Percentiles rank a stretch among this genome's conserved stretches.
Evolutionary conservation across 2,113 vertebrate genomes (phyloP).

Genomic region (Megaleporinus macrocephalus): DNA sequence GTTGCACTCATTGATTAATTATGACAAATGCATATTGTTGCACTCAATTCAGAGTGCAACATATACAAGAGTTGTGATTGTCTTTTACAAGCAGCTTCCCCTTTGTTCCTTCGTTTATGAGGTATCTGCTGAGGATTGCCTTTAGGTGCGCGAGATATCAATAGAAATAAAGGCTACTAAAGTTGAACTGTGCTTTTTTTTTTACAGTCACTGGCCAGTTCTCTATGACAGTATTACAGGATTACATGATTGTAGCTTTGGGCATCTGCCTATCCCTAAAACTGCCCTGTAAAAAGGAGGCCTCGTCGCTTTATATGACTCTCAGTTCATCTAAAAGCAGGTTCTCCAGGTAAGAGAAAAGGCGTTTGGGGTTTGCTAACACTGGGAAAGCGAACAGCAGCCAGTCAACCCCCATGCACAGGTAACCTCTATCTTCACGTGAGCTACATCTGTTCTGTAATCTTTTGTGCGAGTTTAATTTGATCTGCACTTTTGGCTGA

Average conservation of each 20-base stretch:
- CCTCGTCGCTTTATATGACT: conserved; percentile 80
- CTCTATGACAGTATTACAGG: conserved; percentile 60
- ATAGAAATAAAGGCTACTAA: neutral
- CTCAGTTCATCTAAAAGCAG: conserved; percentile 82
- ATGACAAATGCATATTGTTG: neutral
- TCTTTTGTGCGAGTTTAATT: neutral
- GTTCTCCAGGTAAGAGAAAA: conserved; percentile 46
- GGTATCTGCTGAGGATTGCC: neutral
- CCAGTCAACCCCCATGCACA: neutral
- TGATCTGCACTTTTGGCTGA: neutral
- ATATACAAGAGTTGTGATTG: neutral
- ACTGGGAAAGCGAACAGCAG: neutral
- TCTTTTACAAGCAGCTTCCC: neutral
- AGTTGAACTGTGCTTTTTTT: conserved; percentile 11
- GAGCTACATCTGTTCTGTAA: no score
- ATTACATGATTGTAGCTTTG: conserved; percentile 75
- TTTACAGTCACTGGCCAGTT: conserved; percentile 50
- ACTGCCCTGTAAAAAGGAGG: conserved; percentile 80
- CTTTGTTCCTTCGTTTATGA: neutral
- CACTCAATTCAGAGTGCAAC: neutral
- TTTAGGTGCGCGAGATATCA: neutral
- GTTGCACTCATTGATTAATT: neutral
- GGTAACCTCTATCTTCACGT: no score
- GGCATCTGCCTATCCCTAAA: conserved; percentile 77
- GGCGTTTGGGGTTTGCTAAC: neutral